Percentiles rank a stretch among this genome's conserved stretches.
phyloP scores from a whole-genome alignment of 37 sponge, comb jelly and placozoan species.

The Ephydatia muelleri region DNA sequence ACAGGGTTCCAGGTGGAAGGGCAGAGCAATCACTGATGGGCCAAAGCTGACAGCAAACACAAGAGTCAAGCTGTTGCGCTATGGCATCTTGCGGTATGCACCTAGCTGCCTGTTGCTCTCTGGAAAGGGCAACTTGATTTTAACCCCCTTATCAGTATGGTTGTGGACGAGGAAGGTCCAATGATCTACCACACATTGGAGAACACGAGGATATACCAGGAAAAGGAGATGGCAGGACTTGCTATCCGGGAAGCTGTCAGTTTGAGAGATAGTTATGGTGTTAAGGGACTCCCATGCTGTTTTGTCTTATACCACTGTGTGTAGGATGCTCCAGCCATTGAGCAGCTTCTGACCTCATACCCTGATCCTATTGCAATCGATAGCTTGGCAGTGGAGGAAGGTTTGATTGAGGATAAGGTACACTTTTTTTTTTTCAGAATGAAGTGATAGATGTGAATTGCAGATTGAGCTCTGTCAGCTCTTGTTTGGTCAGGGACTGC shows the following conservation, averaged over 20 bases:
- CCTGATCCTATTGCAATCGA: slow-evolving; percentile 37
- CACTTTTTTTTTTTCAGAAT: background rate
- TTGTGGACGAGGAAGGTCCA: slow-evolving; percentile 32
- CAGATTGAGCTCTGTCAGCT: slow-evolving; percentile 40
- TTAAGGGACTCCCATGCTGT: background rate
- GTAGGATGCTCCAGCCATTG: slow-evolving; percentile 32
- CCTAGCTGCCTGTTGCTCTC: background rate
- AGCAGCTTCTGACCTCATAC: slow-evolving; percentile 39
- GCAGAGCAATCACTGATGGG: slow-evolving; percentile 16
- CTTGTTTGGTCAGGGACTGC: slow-evolving; percentile 27
- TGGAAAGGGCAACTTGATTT: background rate
- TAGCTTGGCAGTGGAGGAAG: slow-evolving; percentile 32
- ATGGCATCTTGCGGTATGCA: slow-evolving; percentile 51
- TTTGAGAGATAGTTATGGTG: background rate
- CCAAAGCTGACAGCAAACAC: slow-evolving; percentile 24
- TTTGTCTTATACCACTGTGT: background rate
- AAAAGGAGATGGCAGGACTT: slow-evolving; percentile 47
- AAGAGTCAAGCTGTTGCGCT: slow-evolving; percentile 54
- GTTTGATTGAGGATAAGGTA: slow-evolving; percentile 32
- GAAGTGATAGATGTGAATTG: background rate
- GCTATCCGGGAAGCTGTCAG: slow-evolving; percentile 46
- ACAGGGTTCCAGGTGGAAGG: slow-evolving; percentile 33
- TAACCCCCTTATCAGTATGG: slow-evolving; percentile 30
- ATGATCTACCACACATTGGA: slow-evolving; percentile 59
- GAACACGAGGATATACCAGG: slow-evolving; percentile 76